A percentile compares a stretch with the other conserved stretches of the same genome.
Conservation (phyloP, 2,888 invertebrate genomes). For the Drosophila koepferae region DNA sequence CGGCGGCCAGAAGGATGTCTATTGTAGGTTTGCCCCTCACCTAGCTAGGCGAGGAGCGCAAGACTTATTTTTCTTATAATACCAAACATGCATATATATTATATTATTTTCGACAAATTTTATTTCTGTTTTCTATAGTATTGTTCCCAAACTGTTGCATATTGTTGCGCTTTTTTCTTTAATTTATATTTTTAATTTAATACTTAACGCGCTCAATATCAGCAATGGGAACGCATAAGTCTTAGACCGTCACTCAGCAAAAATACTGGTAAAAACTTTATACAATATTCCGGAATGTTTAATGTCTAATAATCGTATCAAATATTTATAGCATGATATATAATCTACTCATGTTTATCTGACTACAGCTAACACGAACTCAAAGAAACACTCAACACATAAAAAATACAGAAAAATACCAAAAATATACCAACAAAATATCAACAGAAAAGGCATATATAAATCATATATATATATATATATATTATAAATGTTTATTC, state of each 20-base stretch:
- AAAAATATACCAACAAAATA: conserved; percentile 74
- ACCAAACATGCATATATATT: neutral
- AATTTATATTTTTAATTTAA: neutral
- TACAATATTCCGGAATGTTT: conserved; percentile 28
- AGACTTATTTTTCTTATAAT: neutral
- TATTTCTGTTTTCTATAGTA: conserved; percentile 59
- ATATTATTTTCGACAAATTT: conserved; percentile 50
- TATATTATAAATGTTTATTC: conserved; percentile 26
- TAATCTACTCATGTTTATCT: neutral
- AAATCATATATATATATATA: conserved; percentile 18
- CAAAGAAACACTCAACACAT: conserved; percentile 44
- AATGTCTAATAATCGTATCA: conserved; percentile 15
- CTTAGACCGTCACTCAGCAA: conserved; percentile 49
- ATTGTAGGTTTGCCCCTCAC: conserved; percentile 88
- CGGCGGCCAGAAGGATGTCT: conserved; percentile 92
- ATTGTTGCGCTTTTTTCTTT: conserved; percentile 5
- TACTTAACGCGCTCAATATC: conserved; percentile 12
- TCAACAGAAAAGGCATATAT: conserved; percentile 1
- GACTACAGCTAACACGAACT: conserved; percentile 18
- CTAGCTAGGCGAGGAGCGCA: neutral
- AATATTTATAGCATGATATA: conserved; percentile 28
- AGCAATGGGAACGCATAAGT: conserved; percentile 5
- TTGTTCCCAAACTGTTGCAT: conserved; percentile 20
- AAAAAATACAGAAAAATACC: conserved; percentile 46
- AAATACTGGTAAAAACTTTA: conserved; percentile 23